phyloP scores from a whole-genome alignment of 2,797 vertebrate genomes.

The Clarias platycephalus region DNA sequence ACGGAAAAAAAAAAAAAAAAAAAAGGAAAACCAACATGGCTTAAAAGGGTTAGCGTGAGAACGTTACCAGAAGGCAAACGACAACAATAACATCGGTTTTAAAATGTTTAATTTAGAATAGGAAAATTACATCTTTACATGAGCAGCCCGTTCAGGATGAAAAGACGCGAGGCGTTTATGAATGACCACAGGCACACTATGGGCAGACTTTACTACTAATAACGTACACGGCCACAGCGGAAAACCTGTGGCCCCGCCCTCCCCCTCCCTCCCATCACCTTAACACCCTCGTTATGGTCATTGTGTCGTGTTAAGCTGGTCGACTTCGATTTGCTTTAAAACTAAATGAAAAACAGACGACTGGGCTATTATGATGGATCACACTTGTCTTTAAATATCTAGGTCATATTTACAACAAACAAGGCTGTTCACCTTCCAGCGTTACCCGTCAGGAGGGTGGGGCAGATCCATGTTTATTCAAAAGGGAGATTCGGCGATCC shows the following conservation, averaged over 20 bases:
- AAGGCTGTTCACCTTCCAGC: slow-evolving; percentile 68
- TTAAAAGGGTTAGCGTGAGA: neutral
- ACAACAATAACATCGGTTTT: slow-evolving; percentile 65
- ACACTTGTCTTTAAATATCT: slow-evolving; percentile 71
- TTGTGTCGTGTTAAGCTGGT: slow-evolving; percentile 77
- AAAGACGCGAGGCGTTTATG: slow-evolving; percentile 81
- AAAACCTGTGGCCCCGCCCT: slow-evolving; percentile 71
- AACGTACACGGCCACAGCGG: slow-evolving; percentile 75
- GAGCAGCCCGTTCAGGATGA: slow-evolving; percentile 74
- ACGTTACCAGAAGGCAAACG: neutral
- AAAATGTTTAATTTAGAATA: slow-evolving; percentile 86
- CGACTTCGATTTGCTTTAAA: slow-evolving; percentile 69
- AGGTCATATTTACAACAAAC: slow-evolving; percentile 69
- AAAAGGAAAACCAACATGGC: slow-evolving; percentile 32
- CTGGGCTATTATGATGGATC: slow-evolving; percentile 49
- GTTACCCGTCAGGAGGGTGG: slow-evolving; percentile 62
- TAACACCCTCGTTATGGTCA: slow-evolving; percentile 83
- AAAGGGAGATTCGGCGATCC: slow-evolving; percentile 82
- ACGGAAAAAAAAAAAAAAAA: slow-evolving; percentile 17
- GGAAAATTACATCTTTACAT: slow-evolving; percentile 86
- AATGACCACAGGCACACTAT: slow-evolving; percentile 87
- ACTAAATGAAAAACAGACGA: slow-evolving; percentile 6
- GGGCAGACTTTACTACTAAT: slow-evolving; percentile 88
- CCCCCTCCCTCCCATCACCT: neutral
- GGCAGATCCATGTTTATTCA: slow-evolving; percentile 71